Evolutionary conservation across 2,888 invertebrate species (phyloP), one percentile per base, ranked within the genome.

Genomic region (Acanthococcus lagerstroemiae): DNA sequence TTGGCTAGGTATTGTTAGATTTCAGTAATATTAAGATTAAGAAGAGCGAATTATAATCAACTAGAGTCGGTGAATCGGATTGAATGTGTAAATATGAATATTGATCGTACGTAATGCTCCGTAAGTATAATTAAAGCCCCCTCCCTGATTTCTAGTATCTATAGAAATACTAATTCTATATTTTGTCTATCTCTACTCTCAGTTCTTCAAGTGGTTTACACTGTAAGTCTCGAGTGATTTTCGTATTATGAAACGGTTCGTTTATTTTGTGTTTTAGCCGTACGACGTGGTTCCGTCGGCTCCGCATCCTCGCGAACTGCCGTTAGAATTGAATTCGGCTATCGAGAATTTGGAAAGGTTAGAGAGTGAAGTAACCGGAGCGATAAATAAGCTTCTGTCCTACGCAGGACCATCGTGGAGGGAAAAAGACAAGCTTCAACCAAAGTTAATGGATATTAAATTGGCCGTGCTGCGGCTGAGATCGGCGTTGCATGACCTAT

Each of bases 401-500:
- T 68, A 65, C 63, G 69, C 68, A 9, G 81, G 82, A 70, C 87
- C 89, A 25, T 84, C 85, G 66, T 94, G 94, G 94, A 82, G 93
- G 72, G 82, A 83, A 68, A 83, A 84, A 69, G 88, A 88, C 26
- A 86, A 87, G 73, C 79, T 95, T 68, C 87, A 90, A 71, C 82
- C 84, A 17, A 84, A 85, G 67, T 78, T 92, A 50, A 84, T 89
- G 78, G 92, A 94, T 74, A 84, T 95, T 48, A 88, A 89, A 77
- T 80, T 90, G 70, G 86, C 90, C 5, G 88, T 88, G 52, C 82
- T 85, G 5, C 80, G 88, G 60, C 79, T 95, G 55, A 82, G 87
- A 70, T 87, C 89, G 3, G 86, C 90, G 1, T 77, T 94, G 30
- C 88, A 90, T 75, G 92, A 94, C 78, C 83, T 94, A 67, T 84